Percentiles rank a stretch among this genome's conserved stretches.
Conservation (phyloP, 2,888 invertebrate genomes). For the Latheticus oryzae region DNA sequence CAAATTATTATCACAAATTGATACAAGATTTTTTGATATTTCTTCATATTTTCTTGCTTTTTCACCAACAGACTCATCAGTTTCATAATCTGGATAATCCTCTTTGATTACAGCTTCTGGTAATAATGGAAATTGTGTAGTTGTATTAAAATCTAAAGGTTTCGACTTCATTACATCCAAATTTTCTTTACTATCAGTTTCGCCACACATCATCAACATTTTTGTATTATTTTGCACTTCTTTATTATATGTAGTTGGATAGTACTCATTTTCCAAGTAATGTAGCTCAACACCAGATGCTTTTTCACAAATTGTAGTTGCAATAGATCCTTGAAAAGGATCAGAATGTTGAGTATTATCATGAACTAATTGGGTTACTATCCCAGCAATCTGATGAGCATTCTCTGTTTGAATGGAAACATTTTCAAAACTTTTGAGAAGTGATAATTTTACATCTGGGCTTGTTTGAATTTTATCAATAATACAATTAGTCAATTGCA, state of each 20-base stretch:
- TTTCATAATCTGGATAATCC: conserved; percentile 28
- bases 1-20: conserved; percentile 9
- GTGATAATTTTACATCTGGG: background rate
- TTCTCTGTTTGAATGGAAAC: background rate
- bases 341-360: conserved; percentile 1
- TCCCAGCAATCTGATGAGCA: conserved; percentile 2
- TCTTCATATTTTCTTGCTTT: conserved; percentile 20
- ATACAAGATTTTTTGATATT: conserved; percentile 12
- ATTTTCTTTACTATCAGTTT: conserved; percentile 9
- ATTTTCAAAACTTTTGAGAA: background rate
- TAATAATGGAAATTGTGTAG: conserved; percentile 24
- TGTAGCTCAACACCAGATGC: background rate
- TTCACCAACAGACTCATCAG: conserved; percentile 3
- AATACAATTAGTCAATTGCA: conserved; percentile 7
- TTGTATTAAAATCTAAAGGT: background rate
- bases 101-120: conserved; percentile 10
- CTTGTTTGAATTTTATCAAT: conserved; percentile 11
- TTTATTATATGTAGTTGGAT: conserved; percentile 1
- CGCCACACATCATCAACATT: conserved; percentile 8
- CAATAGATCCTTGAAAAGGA: conserved; percentile 4
- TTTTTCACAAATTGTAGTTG: conserved; percentile 11
- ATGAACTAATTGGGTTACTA: conserved; percentile 8
- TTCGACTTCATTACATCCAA: background rate
- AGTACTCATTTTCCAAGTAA: background rate
- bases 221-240: conserved; percentile 5